Evolutionary conservation across 2,113 vertebrate genomes (phyloP).

Genomic region (Stegostoma tigrinum): DNA sequence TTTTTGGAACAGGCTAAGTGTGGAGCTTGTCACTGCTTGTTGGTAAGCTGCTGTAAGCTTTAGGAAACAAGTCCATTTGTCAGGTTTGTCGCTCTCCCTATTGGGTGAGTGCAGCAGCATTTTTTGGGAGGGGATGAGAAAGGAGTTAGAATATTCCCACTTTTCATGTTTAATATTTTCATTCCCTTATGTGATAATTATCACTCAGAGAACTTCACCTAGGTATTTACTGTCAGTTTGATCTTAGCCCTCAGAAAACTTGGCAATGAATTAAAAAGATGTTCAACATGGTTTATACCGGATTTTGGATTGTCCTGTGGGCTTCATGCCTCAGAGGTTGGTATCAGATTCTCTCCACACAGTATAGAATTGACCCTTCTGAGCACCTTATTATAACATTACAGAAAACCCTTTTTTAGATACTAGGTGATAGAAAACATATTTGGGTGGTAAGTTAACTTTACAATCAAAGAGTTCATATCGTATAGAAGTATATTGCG

Average conservation of each 20-base stretch:
- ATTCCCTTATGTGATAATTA: background rate
- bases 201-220: background rate
- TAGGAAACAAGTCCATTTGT: background rate
- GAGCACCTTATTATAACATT: slow-evolving; percentile 15
- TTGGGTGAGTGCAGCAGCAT: background rate
- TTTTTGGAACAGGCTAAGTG: background rate
- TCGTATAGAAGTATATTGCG: background rate
- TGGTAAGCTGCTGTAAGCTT: background rate
- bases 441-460: slow-evolving; percentile 28
- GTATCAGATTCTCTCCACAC: background rate
- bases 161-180: slow-evolving; percentile 16
- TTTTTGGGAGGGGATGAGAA: background rate
- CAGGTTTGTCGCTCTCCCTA: too few species aligned
- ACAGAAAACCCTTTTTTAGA: background rate
- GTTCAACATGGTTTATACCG: background rate
- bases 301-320: background rate
- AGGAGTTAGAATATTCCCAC: background rate
- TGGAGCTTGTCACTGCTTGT: background rate
- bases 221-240: background rate
- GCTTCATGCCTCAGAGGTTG: background rate
- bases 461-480: slow-evolving; percentile 16
- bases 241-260: background rate
- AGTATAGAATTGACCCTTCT: background rate
- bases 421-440: slow-evolving; percentile 27
- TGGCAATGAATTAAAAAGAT: background rate